These are phyloP conservation scores for Aradus depressus DNA, from an alignment of 2,888 invertebrate genomes.

Conservation along the genomic window DNA sequence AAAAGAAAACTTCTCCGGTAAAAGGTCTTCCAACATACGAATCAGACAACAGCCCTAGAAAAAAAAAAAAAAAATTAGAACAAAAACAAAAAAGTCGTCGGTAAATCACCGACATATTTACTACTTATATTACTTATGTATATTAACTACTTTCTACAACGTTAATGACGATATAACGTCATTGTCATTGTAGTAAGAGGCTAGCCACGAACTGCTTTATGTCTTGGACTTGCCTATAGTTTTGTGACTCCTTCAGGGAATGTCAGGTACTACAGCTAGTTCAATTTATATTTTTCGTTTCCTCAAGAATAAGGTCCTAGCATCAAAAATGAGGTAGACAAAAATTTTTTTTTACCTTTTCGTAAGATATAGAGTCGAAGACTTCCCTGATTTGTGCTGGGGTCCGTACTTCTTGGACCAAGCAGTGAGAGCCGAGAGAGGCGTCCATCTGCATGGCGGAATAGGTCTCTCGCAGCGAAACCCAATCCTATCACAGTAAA, in stretches of 20 bases:
- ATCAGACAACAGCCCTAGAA: constrained; percentile 71
- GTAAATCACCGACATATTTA: too few relatives aligned
- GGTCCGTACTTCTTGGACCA: constrained; percentile 69
- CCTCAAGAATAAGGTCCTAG: too few relatives aligned
- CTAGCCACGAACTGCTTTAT: too few relatives aligned
- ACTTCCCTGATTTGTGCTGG: constrained; percentile 84
- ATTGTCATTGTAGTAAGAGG: too few relatives aligned
- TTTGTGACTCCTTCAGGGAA: too few relatives aligned
- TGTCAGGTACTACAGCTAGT: too few relatives aligned
- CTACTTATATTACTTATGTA: too few relatives aligned
- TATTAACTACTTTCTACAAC: too few relatives aligned
- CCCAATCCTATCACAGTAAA: constrained; percentile 8
- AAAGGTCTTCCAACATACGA: constrained; percentile 76
- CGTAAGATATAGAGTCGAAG: constrained; percentile 83
- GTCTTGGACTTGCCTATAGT: too few relatives aligned
- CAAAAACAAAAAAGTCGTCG: background rate
- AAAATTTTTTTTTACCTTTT: constrained; percentile 71
- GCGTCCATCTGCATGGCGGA: constrained; percentile 62
- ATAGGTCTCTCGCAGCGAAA: constrained; percentile 59
- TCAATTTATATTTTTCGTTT: too few relatives aligned
- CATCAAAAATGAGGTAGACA: too few relatives aligned
- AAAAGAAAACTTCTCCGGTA: constrained; percentile 55
- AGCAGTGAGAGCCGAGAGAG: constrained; percentile 75
- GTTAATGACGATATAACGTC: too few relatives aligned
- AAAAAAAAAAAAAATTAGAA: background rate